Evolutionary conservation across 2,888 invertebrate species (phyloP), one percentile per base, ranked within the genome.

Genomic region (Unio pictorum): DNA sequence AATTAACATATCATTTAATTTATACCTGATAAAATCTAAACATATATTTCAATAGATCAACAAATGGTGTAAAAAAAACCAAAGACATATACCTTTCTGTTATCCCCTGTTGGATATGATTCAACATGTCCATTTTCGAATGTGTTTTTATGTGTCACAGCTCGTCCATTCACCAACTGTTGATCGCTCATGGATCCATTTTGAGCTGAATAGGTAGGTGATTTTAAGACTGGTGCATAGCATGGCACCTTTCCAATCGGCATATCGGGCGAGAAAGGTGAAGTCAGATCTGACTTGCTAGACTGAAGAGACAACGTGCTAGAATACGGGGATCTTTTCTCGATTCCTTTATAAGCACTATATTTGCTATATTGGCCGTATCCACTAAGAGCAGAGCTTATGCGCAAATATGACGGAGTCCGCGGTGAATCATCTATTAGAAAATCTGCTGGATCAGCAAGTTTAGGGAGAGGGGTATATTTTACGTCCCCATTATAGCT

Each of bases 381-480:
- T 20, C 87, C 88, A 74, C 86, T 87, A 23, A 87, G 84, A 4
- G 86, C 84, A 78, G 87, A 86, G 71, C 86, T 86, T n/a, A 88
- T 80, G 68, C 84, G 84, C 63, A 88, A 71, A 76, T 88, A 88
- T 15, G 88, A 88, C 0, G 87, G 87, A 20, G 82, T 85, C 65
- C 83, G 78, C 23, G 76, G 69, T n/a, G 76, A 74, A 56, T 83
- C 84, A 23, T 73, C 70, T 30, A 80, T 74, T n/a, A 76, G 72
- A 62, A 79, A 72, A 64, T 83, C 83, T 59, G 78, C 77, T 59
- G 74, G 67, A 55, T 79, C 76, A 28, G 75, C 76, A 61, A 79
- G 69, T 63, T 75, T 74, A 28, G 80, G 80, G 76, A 81, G 78
- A 65, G 68, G 76, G 57, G 77, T 61, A 61, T 74, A 73, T 58